phyloP scores from a whole-genome alignment of 2,113 vertebrate genomes.

The Antidorcas marsupialis region DNA sequence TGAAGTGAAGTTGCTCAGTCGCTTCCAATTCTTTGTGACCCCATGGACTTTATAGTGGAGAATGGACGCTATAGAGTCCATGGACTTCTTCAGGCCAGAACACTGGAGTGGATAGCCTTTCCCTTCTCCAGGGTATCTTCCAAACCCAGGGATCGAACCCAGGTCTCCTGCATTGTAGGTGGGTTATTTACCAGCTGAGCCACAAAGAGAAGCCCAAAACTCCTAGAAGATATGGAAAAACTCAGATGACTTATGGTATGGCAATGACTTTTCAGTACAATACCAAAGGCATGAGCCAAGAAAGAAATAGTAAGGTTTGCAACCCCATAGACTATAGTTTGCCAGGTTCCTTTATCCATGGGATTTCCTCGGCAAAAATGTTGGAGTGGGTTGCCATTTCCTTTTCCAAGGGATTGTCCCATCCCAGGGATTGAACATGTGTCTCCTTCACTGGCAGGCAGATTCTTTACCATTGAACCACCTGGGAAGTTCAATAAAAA shows the following conservation, averaged over 20 bases:
- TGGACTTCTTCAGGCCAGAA: neutral
- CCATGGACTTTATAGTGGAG: neutral
- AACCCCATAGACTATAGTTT: neutral
- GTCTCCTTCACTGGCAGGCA: neutral
- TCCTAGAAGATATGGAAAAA: neutral
- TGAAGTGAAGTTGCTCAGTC: neutral
- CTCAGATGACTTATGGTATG: neutral
- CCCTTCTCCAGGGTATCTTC: neutral
- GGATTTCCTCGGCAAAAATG: neutral
- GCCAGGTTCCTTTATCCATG: neutral
- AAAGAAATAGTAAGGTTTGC: neutral
- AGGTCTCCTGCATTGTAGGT: neutral
- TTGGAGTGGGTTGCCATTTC: neutral
- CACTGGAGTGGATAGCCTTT: neutral
- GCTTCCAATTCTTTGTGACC: fast-evolving
- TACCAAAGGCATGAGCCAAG: neutral
- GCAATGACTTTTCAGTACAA: neutral
- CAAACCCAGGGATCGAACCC: neutral
- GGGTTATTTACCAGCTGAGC: neutral
- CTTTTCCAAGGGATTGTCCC: neutral
- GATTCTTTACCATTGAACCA: neutral
- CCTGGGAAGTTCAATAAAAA: neutral
- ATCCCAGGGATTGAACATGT: neutral
- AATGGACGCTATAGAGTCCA: neutral
- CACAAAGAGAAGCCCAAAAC: neutral